Base-by-base conservation (phyloP, 2,113 vertebrate species). In the Peromyscus leucopus region DNA sequence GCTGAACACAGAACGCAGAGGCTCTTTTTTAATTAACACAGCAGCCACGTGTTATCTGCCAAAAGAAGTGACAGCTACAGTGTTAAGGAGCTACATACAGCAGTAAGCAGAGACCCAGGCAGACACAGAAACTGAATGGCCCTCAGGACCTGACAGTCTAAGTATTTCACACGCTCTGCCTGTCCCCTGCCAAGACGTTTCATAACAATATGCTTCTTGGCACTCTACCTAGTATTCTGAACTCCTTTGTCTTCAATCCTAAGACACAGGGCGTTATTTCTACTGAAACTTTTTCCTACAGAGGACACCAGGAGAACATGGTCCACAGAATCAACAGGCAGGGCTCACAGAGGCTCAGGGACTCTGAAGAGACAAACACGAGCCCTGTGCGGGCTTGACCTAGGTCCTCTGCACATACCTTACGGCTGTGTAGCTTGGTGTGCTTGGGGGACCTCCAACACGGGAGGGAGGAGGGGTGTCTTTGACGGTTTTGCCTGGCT, bases 61-160 rank as follows among this genome's bases (percentile, higher is more conserved):
- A 90, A 91, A 90, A 95, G 92, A 78, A 89, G 57, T 48, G 80
- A 65, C 22, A 96, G 59, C 36, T 94, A 13, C 22, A 86, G n/a
- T 89, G 76, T 51, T 86, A 92, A 72, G 71, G 72, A 69, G 24
- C 71, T 89, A 33, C 0, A 55, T 89, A 33, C 0, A 55, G 21
- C 59, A 86, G 5, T 19, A 33, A 85, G 28, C 76, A 89, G 72
- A 89, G 59, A 92, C 13, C 19, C n/a, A 89, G 74, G 55, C 24
- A 59, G 51, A 75, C 74, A 88, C 7, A 51, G 48, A 57, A 80
- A 90, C 1, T 5, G 19, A 74, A 61, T 19, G 15, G 79, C 31
- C 90, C 91, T 86, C 78, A 26, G 76, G 55, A 33, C 71, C 42
- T 51, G n/a, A 69, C 67, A 80, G 48, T 16, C 61, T 72, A 59